Evolutionary conservation across 2,888 invertebrate species (phyloP).

Genomic region (Timema podura): DNA sequence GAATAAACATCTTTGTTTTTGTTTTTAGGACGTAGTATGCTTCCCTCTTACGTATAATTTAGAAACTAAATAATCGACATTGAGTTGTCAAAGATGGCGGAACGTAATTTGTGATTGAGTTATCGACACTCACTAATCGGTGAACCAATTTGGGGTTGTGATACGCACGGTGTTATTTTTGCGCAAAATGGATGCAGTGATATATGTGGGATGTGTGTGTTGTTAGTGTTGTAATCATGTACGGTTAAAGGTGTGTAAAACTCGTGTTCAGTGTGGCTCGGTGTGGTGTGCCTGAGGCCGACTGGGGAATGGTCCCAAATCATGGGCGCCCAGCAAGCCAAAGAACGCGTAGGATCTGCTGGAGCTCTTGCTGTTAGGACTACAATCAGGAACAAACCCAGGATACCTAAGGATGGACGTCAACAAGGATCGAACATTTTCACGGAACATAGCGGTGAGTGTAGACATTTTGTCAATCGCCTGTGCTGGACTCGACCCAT

Average conservation of each 20-base stretch:
- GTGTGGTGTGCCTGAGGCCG: slow-evolving; percentile 37
- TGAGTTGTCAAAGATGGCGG: slow-evolving; percentile 52
- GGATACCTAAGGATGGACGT: slow-evolving; percentile 76
- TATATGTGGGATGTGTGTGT: slow-evolving; percentile 13
- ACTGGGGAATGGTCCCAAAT: slow-evolving; percentile 44
- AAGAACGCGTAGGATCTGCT: slow-evolving; percentile 75
- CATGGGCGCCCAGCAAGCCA: slow-evolving; percentile 93
- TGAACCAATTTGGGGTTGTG: slow-evolving; percentile 30
- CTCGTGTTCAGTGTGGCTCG: slow-evolving; percentile 42
- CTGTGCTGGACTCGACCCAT: too few species aligned
- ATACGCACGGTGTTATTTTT: slow-evolving; percentile 14
- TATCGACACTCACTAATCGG: slow-evolving; percentile 26
- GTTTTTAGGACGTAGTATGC: slow-evolving; percentile 22
- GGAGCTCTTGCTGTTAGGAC: slow-evolving; percentile 49
- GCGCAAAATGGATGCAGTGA: slow-evolving; percentile 9
- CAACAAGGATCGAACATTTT: slow-evolving; percentile 87
- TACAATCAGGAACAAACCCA: slow-evolving; percentile 58
- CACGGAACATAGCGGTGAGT: slow-evolving; percentile 91
- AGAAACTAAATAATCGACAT: slow-evolving; percentile 54
- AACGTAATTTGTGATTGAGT: slow-evolving; percentile 34
- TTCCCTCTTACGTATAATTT: slow-evolving; percentile 27
- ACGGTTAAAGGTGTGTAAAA: slow-evolving; percentile 31
- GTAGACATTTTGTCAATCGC: slow-evolving; percentile 7
- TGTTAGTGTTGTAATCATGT: slow-evolving; percentile 26
- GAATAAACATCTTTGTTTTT: too few species aligned